Percentiles rank a stretch among this genome's conserved stretches.
phyloP scores from a whole-genome alignment of 2,797 vertebrate genomes.

The Falco berigora region DNA sequence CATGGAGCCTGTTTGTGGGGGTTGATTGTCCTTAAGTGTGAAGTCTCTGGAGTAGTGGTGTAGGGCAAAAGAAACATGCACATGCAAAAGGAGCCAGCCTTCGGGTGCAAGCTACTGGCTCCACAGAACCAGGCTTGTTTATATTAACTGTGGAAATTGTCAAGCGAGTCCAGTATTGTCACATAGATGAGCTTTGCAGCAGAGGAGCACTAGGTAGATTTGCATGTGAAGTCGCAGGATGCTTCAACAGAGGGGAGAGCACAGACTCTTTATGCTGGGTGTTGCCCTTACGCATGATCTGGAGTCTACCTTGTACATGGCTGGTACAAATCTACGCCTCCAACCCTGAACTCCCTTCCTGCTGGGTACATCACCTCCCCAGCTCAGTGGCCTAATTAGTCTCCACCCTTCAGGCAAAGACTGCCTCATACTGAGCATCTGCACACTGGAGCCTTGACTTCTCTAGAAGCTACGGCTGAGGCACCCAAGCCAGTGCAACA shows the following conservation, averaged over 20 bases:
- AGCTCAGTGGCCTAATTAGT: background rate
- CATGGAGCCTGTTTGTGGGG: accelerated
- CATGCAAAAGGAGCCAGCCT: background rate
- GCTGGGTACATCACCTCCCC: background rate
- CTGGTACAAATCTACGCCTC: background rate
- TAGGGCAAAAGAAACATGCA: background rate
- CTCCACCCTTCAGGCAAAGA: background rate
- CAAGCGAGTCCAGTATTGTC: too few relatives aligned
- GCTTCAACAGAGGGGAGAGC: background rate
- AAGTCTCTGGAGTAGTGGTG: accelerated
- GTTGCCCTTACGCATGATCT: accelerated
- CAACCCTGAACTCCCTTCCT: background rate
- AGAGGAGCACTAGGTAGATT: background rate
- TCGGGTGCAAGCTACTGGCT: background rate
- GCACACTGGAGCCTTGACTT: background rate
- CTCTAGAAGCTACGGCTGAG: background rate
- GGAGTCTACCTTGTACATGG: too few relatives aligned
- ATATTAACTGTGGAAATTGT: too few relatives aligned
- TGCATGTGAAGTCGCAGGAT: background rate
- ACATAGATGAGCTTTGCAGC: background rate
- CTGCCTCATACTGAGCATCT: too few relatives aligned
- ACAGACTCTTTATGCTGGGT: background rate
- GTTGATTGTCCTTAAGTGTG: background rate
- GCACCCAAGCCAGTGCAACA: background rate
- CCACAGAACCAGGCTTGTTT: background rate